Evolutionary conservation across 2,888 invertebrate species (phyloP), one percentile per base, ranked within the genome.

Genomic region (Timema podura): DNA sequence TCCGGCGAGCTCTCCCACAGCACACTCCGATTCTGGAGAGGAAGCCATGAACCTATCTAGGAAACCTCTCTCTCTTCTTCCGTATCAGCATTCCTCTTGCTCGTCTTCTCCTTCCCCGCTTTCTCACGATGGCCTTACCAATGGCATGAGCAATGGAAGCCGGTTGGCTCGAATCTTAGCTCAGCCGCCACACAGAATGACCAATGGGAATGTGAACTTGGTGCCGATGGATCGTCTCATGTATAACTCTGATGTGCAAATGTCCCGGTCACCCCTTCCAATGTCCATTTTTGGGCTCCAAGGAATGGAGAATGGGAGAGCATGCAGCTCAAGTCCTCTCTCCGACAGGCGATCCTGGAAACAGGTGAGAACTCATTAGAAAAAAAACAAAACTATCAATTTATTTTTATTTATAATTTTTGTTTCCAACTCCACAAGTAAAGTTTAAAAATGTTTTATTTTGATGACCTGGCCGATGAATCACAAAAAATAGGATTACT

Each of bases 21-120:
- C 70, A 76, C 86, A 86, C 80, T 86, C 86, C 76, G 88, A 89
- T 78, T 87, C 86, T 48, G 87, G 83, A 67, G 85, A 89, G 70
- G 77, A 77, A 74, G 91, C 89, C 64, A 90, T 93, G 51, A 94
- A 93, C 80, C 82, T 93, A 68, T 92, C 92, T 82, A 85, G 88
- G 79, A 89, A 88, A 81, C 86, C 88, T 69, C 68, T 68, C 16
- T 71, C 71, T 16, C 66, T 71, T 48, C 64, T 70, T 47, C 71
- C 71, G 54, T 71, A 69, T 68, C 86, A 86, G 79, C 69, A 85
- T 82, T 87, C 87, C 79, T 87, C 86, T 79, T 85, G 85, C 76
- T 87, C 87, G 44, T 87, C 86, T 5, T 69, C 69, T 45, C 85
- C 85, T 1, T 84, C 84, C 6, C 85, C 85, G 5, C 81, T 82